A percentile compares a stretch with the other conserved stretches of the same genome.
phyloP scores from a whole-genome alignment of 2,797 vertebrate species.

The Sylvia borin region DNA sequence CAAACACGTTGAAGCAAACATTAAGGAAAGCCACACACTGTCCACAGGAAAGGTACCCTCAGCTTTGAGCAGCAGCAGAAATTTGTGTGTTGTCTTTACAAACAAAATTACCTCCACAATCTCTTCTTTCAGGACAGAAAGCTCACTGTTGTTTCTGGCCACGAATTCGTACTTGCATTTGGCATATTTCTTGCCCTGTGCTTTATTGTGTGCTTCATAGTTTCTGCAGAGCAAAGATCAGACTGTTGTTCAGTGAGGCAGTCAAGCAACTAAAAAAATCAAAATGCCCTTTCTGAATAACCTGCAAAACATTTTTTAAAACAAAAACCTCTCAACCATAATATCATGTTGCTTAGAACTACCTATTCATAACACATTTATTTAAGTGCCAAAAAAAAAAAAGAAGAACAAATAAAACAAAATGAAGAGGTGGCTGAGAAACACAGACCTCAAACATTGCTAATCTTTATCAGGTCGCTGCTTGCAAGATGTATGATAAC shows the following conservation, averaged over 20 bases:
- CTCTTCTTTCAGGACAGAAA: conserved; percentile 92
- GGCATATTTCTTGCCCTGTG: conserved; percentile 84
- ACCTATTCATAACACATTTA: neutral
- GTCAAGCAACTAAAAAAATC: neutral
- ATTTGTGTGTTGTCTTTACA: neutral
- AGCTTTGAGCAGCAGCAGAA: neutral
- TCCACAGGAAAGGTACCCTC: neutral
- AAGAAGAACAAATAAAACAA: neutral
- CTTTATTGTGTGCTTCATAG: conserved; percentile 77
- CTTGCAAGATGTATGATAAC: neutral
- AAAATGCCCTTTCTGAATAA: neutral
- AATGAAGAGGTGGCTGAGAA: neutral
- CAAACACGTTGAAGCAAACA: neutral
- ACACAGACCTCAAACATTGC: neutral
- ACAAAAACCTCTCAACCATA: neutral
- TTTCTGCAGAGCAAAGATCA: conserved; percentile 75
- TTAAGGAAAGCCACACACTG: neutral
- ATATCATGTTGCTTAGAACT: neutral
- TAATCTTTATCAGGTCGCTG: neutral
- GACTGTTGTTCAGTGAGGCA: neutral
- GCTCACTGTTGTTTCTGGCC: conserved; percentile 92
- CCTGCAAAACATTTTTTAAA: neutral
- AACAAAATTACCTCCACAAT: conserved; percentile 87
- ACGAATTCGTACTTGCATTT: conserved; percentile 95
- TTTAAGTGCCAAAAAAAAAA: neutral